Conservation (phyloP, 2,888 invertebrate genomes). For the Empis stercorea region DNA sequence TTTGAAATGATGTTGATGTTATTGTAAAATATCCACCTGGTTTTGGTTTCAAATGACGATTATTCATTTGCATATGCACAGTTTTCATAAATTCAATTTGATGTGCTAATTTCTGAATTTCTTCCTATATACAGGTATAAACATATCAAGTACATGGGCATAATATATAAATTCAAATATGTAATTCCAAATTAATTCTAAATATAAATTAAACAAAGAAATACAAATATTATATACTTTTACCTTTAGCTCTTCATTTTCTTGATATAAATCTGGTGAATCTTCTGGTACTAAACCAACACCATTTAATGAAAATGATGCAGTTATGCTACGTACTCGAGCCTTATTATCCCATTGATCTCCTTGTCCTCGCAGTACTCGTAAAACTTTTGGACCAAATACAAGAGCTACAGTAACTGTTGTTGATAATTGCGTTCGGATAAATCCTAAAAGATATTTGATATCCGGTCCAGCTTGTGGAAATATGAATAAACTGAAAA, state of each 20-base stretch:
- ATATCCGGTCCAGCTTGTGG: constrained; percentile 83
- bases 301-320: constrained; percentile 75
- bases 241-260: constrained; percentile 84
- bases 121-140: constrained; percentile 64
- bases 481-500: constrained; percentile 62
- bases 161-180: too few species aligned
- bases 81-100: constrained; percentile 91
- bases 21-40: constrained; percentile 69
- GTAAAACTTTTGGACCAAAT: constrained; percentile 49
- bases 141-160: too few species aligned
- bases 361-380: constrained; percentile 72
- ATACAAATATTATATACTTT: constrained; percentile 7
- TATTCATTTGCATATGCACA: constrained; percentile 87
- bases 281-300: constrained; percentile 75
- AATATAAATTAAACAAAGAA: not conserved
- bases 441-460: constrained; percentile 81
- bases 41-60: constrained; percentile 73
- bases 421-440: constrained; percentile 84
- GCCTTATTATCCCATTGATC: constrained; percentile 84
- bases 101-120: constrained; percentile 79
- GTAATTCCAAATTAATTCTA: too few species aligned
- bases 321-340: constrained; percentile 68
- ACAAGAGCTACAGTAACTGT: constrained; percentile 47
- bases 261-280: constrained; percentile 73
- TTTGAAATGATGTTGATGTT: constrained; percentile 40